Percentiles rank a stretch among this genome's conserved stretches.
These are phyloP conservation scores for Thalpophila matura DNA, from an alignment of 2,888 invertebrate species.

Conservation along the genomic window DNA sequence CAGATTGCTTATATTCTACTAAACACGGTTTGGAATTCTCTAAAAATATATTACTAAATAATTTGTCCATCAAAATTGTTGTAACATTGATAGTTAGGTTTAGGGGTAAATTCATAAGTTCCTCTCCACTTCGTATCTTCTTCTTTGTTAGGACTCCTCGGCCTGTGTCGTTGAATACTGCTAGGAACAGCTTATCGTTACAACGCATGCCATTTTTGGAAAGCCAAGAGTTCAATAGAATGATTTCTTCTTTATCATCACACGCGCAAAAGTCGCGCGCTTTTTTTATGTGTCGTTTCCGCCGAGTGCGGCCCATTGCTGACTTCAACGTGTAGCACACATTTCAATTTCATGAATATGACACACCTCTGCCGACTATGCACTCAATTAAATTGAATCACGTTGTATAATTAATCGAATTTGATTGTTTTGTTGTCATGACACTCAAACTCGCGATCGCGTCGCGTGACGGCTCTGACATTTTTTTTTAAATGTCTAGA, in stretches of 20 bases:
- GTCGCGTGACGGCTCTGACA: not conserved
- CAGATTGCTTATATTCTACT: constrained; percentile 74
- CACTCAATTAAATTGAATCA: not conserved
- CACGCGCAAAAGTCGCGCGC: constrained; percentile 76
- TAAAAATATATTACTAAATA: constrained; percentile 88
- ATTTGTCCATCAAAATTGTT: constrained; percentile 88
- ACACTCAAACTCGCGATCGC: not conserved
- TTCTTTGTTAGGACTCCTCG: constrained; percentile 93
- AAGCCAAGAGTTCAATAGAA: constrained; percentile 90
- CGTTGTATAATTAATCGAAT: constrained; percentile 10
- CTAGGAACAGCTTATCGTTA: constrained; percentile 89
- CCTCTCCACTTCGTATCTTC: constrained; percentile 89
- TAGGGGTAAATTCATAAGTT: constrained; percentile 91
- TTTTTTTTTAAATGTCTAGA: not conserved
- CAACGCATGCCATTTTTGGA: constrained; percentile 89
- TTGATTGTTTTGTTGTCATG: constrained; percentile 54
- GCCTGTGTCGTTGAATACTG: constrained; percentile 92
- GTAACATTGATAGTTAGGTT: constrained; percentile 91
- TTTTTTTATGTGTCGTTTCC: constrained; percentile 80
- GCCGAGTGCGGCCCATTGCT: constrained; percentile 89
- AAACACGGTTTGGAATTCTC: constrained; percentile 85
- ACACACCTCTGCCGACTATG: not conserved
- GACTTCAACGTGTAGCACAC: not conserved
- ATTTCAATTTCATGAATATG: constrained; percentile 8
- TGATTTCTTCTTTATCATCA: constrained; percentile 79